Evolutionary conservation across 2,888 invertebrate genomes (phyloP).

Genomic region (Gonocerus acuteangulatus): DNA sequence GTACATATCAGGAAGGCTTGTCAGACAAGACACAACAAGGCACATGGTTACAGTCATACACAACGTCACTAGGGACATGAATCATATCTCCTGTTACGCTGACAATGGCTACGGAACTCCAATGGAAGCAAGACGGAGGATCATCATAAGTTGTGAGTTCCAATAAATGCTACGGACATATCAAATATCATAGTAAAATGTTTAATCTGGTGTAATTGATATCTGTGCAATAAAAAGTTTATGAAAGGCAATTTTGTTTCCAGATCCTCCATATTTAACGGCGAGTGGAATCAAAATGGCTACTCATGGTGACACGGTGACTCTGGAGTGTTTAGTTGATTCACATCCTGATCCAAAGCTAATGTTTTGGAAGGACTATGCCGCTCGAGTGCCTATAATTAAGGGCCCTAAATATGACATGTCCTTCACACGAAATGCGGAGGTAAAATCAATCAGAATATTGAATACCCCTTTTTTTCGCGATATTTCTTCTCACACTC

Average conservation of each 20-base stretch:
- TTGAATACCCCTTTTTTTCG: too few species aligned
- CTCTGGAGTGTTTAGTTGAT: conserved; percentile 67
- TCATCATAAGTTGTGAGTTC: conserved; percentile 74
- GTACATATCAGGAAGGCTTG: conserved; percentile 68
- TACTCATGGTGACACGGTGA: conserved; percentile 64
- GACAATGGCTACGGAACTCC: conserved; percentile 83
- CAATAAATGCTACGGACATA: too few species aligned
- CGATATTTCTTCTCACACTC: too few species aligned
- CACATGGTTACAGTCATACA: conserved; percentile 82
- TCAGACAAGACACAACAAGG: conserved; percentile 71
- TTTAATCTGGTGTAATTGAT: not conserved
- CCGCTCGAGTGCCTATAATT: conserved; percentile 64
- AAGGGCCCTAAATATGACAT: conserved; percentile 69
- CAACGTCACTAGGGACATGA: conserved; percentile 77
- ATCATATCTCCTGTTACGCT: conserved; percentile 77
- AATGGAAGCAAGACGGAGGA: conserved; percentile 72
- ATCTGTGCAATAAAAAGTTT: not conserved
- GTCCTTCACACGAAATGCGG: conserved; percentile 51
- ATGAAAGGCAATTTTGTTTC: not conserved
- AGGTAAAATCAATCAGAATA: too few species aligned
- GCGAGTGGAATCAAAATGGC: conserved; percentile 72
- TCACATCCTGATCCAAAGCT: conserved; percentile 73
- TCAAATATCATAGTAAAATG: too few species aligned
- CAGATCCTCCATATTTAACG: conserved; percentile 68
- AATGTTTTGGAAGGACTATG: conserved; percentile 72